Conservation (phyloP, 37 sponge, comb jelly and placozoan species). For the Haliclona indistincta region DNA sequence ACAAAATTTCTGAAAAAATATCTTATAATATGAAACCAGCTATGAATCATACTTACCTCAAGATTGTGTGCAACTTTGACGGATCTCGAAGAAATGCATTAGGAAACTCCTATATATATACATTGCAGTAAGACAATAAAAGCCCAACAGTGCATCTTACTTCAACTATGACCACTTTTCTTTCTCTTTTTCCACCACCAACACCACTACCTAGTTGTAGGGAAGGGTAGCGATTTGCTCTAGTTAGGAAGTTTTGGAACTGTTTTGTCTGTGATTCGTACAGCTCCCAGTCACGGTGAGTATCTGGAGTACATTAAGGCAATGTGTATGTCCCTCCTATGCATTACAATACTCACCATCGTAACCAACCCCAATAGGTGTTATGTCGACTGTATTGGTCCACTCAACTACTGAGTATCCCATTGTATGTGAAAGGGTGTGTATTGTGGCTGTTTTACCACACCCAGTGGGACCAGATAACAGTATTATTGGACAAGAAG, state of each 20-base stretch:
- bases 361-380: slow-evolving; percentile 4
- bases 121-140: background rate
- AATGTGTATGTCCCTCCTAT: background rate
- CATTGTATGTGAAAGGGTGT: slow-evolving; percentile 58
- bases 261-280: slow-evolving; percentile 65
- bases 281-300: background rate
- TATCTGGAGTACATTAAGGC: background rate
- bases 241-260: slow-evolving; percentile 60
- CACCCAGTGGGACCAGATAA: slow-evolving; percentile 82
- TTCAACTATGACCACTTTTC: slow-evolving; percentile 69
- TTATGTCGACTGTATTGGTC: slow-evolving; percentile 45
- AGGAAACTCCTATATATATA: slow-evolving; percentile 67
- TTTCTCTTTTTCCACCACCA: background rate
- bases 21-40: background rate
- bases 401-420: slow-evolving; percentile 61
- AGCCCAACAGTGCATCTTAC: background rate
- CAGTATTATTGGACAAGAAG: slow-evolving; percentile 45
- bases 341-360: background rate
- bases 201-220: slow-evolving; percentile 36
- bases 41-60: slow-evolving; percentile 42
- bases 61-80: slow-evolving; percentile 51
- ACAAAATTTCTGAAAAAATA: no score
- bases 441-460: slow-evolving; percentile 85
- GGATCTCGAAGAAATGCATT: slow-evolving; percentile 80
- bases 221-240: slow-evolving; percentile 62